phyloP scores from a whole-genome alignment of 2,888 invertebrate genomes.

The Darwinula stevensoni region DNA sequence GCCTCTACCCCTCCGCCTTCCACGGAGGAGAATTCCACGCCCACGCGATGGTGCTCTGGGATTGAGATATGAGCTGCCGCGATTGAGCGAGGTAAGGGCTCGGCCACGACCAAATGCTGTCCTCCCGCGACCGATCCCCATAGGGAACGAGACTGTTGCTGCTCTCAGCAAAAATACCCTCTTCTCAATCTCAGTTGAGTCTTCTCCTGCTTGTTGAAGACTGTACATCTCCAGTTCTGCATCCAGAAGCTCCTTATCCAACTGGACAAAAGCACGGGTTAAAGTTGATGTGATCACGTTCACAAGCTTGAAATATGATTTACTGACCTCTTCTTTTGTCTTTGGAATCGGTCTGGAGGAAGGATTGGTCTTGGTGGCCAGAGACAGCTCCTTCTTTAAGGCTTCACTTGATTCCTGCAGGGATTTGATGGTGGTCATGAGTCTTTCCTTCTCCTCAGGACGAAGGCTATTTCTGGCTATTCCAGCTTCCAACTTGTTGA shows the following conservation, averaged over 20 bases:
- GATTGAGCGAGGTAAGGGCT: too few relatives aligned
- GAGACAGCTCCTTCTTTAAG: constrained; percentile 27
- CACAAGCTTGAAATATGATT: too few relatives aligned
- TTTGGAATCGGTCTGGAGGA: constrained; percentile 16
- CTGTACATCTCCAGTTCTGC: constrained; percentile 69
- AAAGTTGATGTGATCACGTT: too few relatives aligned
- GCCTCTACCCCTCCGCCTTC: too few relatives aligned
- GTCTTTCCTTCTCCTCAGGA: constrained; percentile 32
- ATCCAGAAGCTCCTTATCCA: constrained; percentile 63
- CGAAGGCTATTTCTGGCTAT: constrained; percentile 14
- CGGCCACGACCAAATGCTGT: too few relatives aligned
- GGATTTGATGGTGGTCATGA: constrained; percentile 48
- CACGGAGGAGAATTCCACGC: too few relatives aligned
- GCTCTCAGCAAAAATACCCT: too few relatives aligned
- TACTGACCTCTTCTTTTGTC: constrained; percentile 34
- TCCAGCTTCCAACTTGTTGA: constrained; percentile 49
- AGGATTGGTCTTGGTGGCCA: constrained; percentile 13
- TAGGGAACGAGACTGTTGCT: too few relatives aligned
- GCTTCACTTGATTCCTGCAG: constrained; percentile 55
- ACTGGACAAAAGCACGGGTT: constrained; percentile 12
- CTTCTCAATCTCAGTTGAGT: constrained; percentile 47
- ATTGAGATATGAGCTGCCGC: too few relatives aligned
- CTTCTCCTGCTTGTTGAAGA: constrained; percentile 60
- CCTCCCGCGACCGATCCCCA: too few relatives aligned
- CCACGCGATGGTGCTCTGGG: too few relatives aligned